phyloP scores from a whole-genome alignment of 2,797 vertebrate species.

The Morelia viridis region DNA sequence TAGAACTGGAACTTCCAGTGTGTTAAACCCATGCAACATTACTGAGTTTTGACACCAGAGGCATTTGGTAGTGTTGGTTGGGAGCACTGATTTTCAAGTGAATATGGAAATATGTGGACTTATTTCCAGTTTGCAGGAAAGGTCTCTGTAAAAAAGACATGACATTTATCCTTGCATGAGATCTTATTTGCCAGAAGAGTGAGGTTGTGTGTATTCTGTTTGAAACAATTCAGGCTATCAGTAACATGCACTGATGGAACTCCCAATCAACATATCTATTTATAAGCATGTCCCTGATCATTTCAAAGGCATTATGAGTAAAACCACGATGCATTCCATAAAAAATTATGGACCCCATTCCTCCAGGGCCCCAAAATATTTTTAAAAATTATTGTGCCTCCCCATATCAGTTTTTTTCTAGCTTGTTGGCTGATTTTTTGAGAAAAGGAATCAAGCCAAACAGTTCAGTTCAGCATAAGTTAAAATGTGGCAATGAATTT shows the following conservation, averaged over 20 bases:
- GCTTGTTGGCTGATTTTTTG: background rate
- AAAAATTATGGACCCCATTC: background rate
- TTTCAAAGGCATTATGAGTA: background rate
- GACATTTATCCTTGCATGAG: background rate
- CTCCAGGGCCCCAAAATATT: background rate
- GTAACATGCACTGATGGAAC: background rate
- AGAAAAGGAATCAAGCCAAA: background rate
- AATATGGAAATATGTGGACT: background rate
- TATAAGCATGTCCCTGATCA: background rate
- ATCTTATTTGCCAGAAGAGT: background rate
- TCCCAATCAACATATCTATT: background rate
- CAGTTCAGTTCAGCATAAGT: background rate
- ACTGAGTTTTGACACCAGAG: background rate
- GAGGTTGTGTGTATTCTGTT: background rate
- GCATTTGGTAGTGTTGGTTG: background rate
- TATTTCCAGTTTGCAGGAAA: background rate
- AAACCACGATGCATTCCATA: background rate
- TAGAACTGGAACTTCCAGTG: background rate
- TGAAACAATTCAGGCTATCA: background rate
- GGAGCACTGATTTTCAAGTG: background rate
- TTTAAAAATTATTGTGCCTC: background rate
- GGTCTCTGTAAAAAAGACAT: background rate
- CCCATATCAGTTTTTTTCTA: background rate
- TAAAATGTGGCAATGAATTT: constrained; percentile 1
- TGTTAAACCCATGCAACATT: too few species aligned